Evolutionary conservation across 2,797 vertebrate genomes (phyloP).

Genomic region (Hipposideros larvatus): DNA sequence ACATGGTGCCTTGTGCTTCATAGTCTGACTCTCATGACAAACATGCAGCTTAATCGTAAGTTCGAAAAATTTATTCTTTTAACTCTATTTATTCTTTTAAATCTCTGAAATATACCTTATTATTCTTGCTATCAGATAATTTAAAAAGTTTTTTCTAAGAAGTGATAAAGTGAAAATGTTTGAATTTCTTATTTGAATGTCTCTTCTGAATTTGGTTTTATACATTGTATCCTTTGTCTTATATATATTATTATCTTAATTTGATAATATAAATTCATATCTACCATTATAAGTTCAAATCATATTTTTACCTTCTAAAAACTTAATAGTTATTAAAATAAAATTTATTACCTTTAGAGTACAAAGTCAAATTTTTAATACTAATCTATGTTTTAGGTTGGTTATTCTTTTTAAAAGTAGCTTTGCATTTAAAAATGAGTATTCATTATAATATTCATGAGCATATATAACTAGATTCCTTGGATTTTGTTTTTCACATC

Average conservation of each 20-base stretch:
- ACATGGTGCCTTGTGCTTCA: conserved; percentile 99
- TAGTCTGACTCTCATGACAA: conserved; percentile 99
- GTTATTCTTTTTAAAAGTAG: background rate
- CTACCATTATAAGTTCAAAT: background rate
- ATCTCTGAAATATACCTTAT: background rate
- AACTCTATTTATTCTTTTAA: background rate
- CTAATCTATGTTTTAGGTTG: background rate
- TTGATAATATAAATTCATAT: background rate
- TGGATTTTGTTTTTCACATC: background rate
- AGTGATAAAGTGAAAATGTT: background rate
- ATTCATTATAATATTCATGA: background rate
- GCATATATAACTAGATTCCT: background rate
- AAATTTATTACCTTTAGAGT: background rate
- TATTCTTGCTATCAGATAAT: background rate
- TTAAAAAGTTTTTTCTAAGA: background rate
- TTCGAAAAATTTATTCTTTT: conserved; percentile 64
- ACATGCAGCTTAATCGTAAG: conserved; percentile 97
- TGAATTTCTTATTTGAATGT: background rate
- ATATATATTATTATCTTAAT: background rate
- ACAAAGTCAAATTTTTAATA: background rate
- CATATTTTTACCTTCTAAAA: conserved; percentile 9
- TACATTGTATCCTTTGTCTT: background rate
- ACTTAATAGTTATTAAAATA: background rate
- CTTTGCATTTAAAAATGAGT: background rate
- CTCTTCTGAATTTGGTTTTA: background rate